Evolutionary conservation across 1,140 invertebrate genomes (phyloP), one percentile per base, ranked within the genome.

Genomic region (Chironomus tepperi): DNA sequence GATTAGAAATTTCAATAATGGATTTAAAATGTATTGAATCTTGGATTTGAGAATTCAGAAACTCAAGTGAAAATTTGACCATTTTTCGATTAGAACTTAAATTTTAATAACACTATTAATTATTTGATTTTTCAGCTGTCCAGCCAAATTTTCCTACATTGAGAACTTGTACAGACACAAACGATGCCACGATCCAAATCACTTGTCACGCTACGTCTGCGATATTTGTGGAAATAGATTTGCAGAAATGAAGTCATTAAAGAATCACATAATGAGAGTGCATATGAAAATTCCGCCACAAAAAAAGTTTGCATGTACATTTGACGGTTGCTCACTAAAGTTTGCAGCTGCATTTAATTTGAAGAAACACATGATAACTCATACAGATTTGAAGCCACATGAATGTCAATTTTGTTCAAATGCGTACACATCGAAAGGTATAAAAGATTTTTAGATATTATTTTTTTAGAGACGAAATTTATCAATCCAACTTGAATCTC

Each of bases 61-160:
- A n/a, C n/a, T n/a, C n/a, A n/a, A n/a, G n/a, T n/a, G n/a, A n/a
- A n/a, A n/a, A n/a, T n/a, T n/a, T n/a, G n/a, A n/a, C n/a, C n/a
- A n/a, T n/a, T n/a, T n/a, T n/a, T n/a, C n/a, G n/a, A n/a, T n/a
- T n/a, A n/a, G n/a, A n/a, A n/a, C n/a, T n/a, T n/a, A n/a, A n/a
- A n/a, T n/a, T n/a, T n/a, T n/a, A n/a, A n/a, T n/a, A n/a, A n/a
- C n/a, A n/a, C n/a, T n/a, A n/a, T n/a, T n/a, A n/a, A n/a, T n/a
- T n/a, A n/a, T n/a, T n/a, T n/a, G n/a, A n/a, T n/a, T 57, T 57
- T 57, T 57, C 15, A 57, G 47, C n/a, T 57, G 47, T 57, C 47
- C 47, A 57, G 47, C 47, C 5, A 57, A 57, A 57, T 57, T 57
- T 57, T n/a, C 47, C 5, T 57, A 57, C 12, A 5, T 57, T 15